Percentiles rank a stretch among this genome's conserved stretches.
These are phyloP conservation scores for Myxocyprinus asiaticus DNA, from an alignment of 2,113 vertebrate genomes.

Conservation along the genomic window DNA sequence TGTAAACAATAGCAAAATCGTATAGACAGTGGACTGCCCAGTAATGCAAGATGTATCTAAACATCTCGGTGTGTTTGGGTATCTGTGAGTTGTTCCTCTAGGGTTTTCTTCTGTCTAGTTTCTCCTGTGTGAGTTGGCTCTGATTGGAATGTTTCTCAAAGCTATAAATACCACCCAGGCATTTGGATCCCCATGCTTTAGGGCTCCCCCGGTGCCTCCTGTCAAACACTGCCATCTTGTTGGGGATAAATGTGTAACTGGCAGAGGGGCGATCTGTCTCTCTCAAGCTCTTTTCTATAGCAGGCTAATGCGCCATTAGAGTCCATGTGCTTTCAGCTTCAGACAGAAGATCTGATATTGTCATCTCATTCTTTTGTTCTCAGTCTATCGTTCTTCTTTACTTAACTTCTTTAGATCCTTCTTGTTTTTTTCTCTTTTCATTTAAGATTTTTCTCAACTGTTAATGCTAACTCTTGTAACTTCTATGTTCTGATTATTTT, in stretches of 20 bases:
- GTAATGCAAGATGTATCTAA: not conserved
- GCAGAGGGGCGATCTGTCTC: constrained; percentile 40
- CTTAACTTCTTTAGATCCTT: not conserved
- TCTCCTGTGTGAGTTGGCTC: constrained; percentile 32
- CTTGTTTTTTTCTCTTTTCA: not conserved
- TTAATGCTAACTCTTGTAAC: not conserved
- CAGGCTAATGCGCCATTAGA: constrained; percentile 3
- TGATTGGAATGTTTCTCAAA: constrained; percentile 48
- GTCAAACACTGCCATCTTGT: constrained; percentile 60
- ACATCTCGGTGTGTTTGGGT: not conserved
- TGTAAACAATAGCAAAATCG: too few relatives aligned
- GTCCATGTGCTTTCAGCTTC: not conserved
- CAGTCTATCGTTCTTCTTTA: not conserved
- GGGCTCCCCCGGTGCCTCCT: constrained; percentile 52
- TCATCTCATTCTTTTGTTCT: not conserved
- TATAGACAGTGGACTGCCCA: too few relatives aligned
- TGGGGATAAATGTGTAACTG: constrained; percentile 57
- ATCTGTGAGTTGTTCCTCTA: not conserved
- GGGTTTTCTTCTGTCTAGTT: constrained; percentile 7
- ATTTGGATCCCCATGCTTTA: constrained; percentile 58
- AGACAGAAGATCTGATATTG: not conserved
- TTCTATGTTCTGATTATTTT: not conserved
- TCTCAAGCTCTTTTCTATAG: constrained; percentile 26
- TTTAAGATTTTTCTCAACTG: not conserved
- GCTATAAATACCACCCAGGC: constrained; percentile 59